Evolutionary conservation across 2,888 invertebrate species (phyloP), one percentile per base, ranked within the genome.

Genomic region (Drosophila siamana): DNA sequence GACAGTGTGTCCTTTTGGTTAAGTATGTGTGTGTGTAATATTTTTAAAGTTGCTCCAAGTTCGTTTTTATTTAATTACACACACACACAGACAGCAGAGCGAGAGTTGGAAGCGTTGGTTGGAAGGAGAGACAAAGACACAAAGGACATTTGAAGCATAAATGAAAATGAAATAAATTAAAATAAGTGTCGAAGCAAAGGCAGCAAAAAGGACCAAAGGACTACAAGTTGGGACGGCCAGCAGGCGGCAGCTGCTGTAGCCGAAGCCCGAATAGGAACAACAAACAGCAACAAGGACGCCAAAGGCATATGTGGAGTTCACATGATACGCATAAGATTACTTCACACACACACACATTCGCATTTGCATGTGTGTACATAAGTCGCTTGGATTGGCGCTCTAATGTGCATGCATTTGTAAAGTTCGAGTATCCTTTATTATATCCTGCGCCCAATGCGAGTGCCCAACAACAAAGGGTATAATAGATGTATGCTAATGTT

Each of bases 331-430:
- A 82, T 71, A 80, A 80, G 78, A 86, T 83, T 78, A 73, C 75
- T 65, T 48, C 43, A 19, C 75, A 47, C 68, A 74, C 65, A 66
- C 46, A 41, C 43, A 15, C 15, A 28, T 30, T 40, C 22, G 15
- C 36, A 43, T 28, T 47, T 28, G n/a, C 33, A 52, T 22, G 41
- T 47, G 47, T 22, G 41, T 47, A 13, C 22, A 33, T 46, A 74
- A 78, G 63, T 70, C 70, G 70, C 51, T 13, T 51, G 74, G 64
- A 47, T 50, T 57, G 68, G 38, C 46, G 69, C 64, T 69, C 86
- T 88, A 86, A 89, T 90, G 87, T 89, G 80, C 74, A 89, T 89
- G 90, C 89, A 89, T 89, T 89, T 89, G 78, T 88, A 84, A 88
- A 74, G 75, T 89, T 88, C 84, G 78, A 85, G 80, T 72, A 84